These are phyloP conservation scores for Caenorhabditis panamensis DNA, from an alignment of 2,888 invertebrate genomes.

Conservation along the genomic window DNA sequence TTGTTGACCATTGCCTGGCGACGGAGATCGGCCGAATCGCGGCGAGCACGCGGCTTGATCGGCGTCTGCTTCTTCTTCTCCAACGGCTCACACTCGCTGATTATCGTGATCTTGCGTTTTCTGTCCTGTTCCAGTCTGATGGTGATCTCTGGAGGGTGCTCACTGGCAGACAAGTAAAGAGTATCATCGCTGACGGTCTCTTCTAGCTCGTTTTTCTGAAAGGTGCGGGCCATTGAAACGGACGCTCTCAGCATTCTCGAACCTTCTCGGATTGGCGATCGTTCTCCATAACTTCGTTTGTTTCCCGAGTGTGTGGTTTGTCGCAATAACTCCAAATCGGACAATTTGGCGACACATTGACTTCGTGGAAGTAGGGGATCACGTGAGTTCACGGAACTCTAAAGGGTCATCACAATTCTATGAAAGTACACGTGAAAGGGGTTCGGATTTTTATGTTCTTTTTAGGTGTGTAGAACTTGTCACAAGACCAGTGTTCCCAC, in stretches of 20 bases:
- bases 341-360: not conserved
- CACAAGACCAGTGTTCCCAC: too few relatives aligned
- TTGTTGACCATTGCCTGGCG: conserved; percentile 47
- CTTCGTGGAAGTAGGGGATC: not conserved
- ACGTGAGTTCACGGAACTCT: too few relatives aligned
- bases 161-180: conserved; percentile 23
- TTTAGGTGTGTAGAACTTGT: too few relatives aligned
- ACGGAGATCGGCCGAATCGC: conserved; percentile 40
- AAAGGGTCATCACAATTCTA: too few relatives aligned
- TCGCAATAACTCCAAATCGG: not conserved
- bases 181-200: conserved; percentile 12
- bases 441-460: too few relatives aligned
- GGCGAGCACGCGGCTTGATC: conserved; percentile 11
- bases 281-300: conserved; percentile 38
- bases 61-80: not conserved
- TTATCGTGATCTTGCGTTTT: conserved; percentile 57
- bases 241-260: not conserved
- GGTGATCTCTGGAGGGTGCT: conserved; percentile 38
- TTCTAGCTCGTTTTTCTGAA: conserved; percentile 5
- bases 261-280: conserved; percentile 9
- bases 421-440: too few relatives aligned
- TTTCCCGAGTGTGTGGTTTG: conserved; percentile 19
- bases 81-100: conserved; percentile 31
- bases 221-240: too few relatives aligned
- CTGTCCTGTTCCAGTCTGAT: conserved; percentile 34